phyloP scores from a whole-genome alignment of 2,113 vertebrate genomes.

The Otis tarda region DNA sequence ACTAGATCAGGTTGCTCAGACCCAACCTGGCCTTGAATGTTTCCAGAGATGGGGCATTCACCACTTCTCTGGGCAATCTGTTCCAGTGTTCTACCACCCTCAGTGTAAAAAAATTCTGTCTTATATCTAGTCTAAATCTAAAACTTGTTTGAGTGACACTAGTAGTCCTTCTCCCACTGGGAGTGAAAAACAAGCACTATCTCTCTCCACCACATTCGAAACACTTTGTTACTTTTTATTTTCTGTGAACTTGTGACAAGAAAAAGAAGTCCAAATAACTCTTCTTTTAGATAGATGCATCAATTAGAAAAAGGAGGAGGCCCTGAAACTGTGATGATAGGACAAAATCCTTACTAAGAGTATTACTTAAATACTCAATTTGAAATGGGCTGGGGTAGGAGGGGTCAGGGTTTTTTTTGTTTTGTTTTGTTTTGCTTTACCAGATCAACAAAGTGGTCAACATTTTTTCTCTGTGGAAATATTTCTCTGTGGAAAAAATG shows the following conservation, averaged over 20 bases:
- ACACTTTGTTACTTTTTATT: background rate
- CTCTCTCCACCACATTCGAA: background rate
- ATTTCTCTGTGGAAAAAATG: background rate
- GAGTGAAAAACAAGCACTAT: background rate
- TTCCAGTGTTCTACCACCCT: no score
- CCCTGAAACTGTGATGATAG: background rate
- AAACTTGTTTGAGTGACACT: background rate
- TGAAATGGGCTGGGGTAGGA: background rate
- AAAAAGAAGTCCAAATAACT: background rate
- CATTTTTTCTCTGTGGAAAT: background rate
- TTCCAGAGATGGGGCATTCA: no score
- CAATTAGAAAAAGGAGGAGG: background rate
- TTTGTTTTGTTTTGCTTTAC: background rate
- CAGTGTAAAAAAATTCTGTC: no score
- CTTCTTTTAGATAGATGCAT: background rate
- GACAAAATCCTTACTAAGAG: background rate
- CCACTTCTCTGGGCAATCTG: no score
- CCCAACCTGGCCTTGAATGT: no score
- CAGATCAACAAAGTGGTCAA: background rate
- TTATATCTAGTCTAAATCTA: no score
- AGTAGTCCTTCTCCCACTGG: background rate
- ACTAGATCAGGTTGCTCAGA: no score
- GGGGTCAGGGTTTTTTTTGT: fast-evolving
- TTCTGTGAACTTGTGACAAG: background rate
- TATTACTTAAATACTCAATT: background rate